Conservation (phyloP, 2,888 invertebrate species). For the Zaprionus obscuricornis region DNA sequence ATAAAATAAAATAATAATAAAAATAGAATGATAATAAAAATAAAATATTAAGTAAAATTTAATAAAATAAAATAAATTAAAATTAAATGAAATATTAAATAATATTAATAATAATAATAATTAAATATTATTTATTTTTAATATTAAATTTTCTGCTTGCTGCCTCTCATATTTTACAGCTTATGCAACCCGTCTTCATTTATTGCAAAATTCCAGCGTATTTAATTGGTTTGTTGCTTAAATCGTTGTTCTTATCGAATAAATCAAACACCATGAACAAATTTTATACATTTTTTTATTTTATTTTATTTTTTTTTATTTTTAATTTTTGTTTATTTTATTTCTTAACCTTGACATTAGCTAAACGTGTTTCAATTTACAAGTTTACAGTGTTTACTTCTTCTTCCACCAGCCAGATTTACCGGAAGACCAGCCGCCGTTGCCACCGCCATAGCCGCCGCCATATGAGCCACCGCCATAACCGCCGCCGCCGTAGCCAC, state of each 20-base stretch:
- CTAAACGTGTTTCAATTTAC: conserved; percentile 9
- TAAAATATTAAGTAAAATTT: no score
- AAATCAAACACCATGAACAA: conserved; percentile 28
- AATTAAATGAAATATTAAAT: no score
- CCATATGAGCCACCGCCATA: conserved; percentile 17
- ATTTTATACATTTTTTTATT: conserved; percentile 9
- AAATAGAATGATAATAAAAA: no score
- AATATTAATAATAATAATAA: no score
- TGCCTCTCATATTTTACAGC: no score
- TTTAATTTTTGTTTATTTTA: no score
- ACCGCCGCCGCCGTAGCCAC: conserved; percentile 13
- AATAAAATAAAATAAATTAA: no score
- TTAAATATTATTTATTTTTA: no score
- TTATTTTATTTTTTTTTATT: conserved; percentile 6
- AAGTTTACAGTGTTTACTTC: conserved; percentile 41
- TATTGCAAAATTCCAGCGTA: no score
- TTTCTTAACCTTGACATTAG: conserved; percentile 19
- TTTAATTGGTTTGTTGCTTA: not conserved
- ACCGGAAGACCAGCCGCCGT: conserved; percentile 29
- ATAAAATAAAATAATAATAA: no score
- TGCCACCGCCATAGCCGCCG: conserved; percentile 47
- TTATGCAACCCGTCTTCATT: no score
- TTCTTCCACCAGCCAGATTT: conserved; percentile 68
- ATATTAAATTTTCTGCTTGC: no score
- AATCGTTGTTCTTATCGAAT: not conserved